Evolutionary conservation across 2,797 vertebrate genomes (phyloP).

Genomic region (Mallotus villosus): DNA sequence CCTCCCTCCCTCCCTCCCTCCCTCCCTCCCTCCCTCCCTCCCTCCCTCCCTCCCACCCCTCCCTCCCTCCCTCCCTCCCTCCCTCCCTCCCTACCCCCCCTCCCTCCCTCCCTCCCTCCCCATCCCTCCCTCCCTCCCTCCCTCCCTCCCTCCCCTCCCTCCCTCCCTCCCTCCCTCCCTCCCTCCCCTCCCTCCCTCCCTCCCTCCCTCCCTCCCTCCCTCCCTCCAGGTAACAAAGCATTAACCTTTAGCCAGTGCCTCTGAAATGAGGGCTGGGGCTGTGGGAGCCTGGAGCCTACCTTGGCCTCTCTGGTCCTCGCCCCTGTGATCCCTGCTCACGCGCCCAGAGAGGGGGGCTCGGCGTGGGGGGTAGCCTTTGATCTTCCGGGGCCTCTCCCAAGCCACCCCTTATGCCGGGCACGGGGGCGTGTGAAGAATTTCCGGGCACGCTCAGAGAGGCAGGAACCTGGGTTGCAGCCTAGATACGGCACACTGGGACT

Average conservation of each 20-base stretch:
- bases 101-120: too few species aligned
- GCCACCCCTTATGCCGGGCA: conserved; percentile 25
- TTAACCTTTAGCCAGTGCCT: conserved; percentile 69
- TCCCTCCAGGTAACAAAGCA: conserved; percentile 49
- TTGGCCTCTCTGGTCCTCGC: conserved; percentile 35
- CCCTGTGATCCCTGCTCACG: conserved; percentile 43
- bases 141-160: background rate
- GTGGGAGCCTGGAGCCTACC: conserved; percentile 53
- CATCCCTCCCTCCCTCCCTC: background rate
- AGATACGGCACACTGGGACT: background rate
- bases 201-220: conserved; percentile 1
- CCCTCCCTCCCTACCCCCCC: too few species aligned
- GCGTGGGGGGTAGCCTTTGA: conserved; percentile 59
- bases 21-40: conserved; percentile 5
- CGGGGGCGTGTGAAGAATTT: conserved; percentile 14
- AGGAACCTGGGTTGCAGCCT: conserved; percentile 23
- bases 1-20: conserved; percentile 4
- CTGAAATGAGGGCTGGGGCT: conserved; percentile 62
- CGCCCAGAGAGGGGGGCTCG: conserved; percentile 32
- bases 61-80: too few species aligned
- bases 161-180: conserved; percentile 2
- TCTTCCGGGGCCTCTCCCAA: conserved; percentile 33
- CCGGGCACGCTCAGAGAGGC: conserved; percentile 12
- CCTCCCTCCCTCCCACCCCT: conserved; percentile 8
- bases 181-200: background rate